Base-by-base conservation (phyloP, 1,140 invertebrate genomes). In the Aphidius ervi region DNA sequence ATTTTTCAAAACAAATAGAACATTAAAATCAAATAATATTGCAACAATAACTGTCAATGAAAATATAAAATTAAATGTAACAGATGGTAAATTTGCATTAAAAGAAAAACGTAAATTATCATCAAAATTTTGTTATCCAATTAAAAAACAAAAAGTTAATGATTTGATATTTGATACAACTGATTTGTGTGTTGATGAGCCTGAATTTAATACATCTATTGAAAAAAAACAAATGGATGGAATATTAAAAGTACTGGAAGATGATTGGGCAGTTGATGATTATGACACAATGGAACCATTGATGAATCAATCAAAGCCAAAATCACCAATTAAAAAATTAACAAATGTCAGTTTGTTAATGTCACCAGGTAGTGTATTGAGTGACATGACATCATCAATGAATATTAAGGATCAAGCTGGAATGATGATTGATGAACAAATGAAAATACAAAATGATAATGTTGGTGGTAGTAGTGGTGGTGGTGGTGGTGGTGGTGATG, bases 321-420 rank as follows among this genome's bases (percentile, higher is more conserved):
- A 58, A 56, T 43, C 60, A 31, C 56, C 49, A 46, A 9, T 49
- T 0, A 56, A 56, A 39, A 5, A 10, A 46, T 45, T 64, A 65
- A 9, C 65, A 63, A 20, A 48, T 58, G 45, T 23, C 54, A 31
- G 56, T 46, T 7, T 41, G n/a, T 59, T 74, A 39, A 71, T 82
- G 67, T 82, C 82, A 5, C 81, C 82, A 7, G 79, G 76, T 5
- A 82, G 76, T 47, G 79, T 82, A 62, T 74, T 84, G 48, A 82
- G 78, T 61, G 77, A 77, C 56, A 82, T 83, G 76, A 78, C 82
- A 2, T 82, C 80, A 2, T 73, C 70, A 5, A 77, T 83, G 73
- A 76, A 80, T 43, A 77, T 81, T 41, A 68, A 73, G 52, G 72
- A 77, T 56, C 47, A 57, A 40, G 10, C n/a, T 37, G 39, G 4